A percentile compares a stretch with the other conserved stretches of the same genome.
Evolutionary conservation across 2,113 vertebrate genomes (phyloP).

Genomic region (Struthidea cinerea): DNA sequence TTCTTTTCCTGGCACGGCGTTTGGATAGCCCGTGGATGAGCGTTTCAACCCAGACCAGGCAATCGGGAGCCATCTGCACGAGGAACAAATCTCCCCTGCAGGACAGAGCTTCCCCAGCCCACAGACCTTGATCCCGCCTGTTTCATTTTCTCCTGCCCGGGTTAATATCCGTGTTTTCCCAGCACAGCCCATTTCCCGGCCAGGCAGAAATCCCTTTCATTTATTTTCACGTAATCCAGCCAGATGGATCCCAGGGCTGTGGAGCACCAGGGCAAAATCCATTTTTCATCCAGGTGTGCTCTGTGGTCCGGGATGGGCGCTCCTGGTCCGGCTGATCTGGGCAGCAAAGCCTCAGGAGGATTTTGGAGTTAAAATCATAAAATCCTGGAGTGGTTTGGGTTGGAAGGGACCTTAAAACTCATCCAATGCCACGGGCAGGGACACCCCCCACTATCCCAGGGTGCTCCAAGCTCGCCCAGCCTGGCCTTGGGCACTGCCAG

Average conservation of each 20-base stretch:
- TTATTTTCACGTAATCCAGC: not conserved
- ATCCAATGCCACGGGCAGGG: not conserved
- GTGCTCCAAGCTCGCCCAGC: fast-evolving
- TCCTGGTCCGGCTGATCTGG: not conserved
- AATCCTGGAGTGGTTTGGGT: not conserved
- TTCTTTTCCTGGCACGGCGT: not conserved
- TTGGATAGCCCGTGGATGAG: not conserved
- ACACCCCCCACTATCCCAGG: not conserved
- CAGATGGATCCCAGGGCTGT: not conserved
- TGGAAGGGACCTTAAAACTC: not conserved
- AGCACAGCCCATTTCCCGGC: not conserved
- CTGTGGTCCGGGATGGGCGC: fast-evolving
- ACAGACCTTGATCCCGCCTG: not conserved
- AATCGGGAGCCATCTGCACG: not conserved
- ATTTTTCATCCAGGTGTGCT: not conserved
- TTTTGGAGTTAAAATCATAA: not conserved
- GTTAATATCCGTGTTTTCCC: not conserved
- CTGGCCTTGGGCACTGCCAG: not conserved
- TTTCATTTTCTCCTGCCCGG: not conserved
- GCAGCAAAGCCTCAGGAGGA: not conserved
- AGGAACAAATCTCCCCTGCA: not conserved
- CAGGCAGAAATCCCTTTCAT: not conserved
- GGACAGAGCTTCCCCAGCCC: not conserved
- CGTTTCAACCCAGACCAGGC: not conserved
- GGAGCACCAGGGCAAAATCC: not conserved